phyloP scores from a whole-genome alignment of 2,888 invertebrate species.

The Hemicrepidius hirtus region DNA sequence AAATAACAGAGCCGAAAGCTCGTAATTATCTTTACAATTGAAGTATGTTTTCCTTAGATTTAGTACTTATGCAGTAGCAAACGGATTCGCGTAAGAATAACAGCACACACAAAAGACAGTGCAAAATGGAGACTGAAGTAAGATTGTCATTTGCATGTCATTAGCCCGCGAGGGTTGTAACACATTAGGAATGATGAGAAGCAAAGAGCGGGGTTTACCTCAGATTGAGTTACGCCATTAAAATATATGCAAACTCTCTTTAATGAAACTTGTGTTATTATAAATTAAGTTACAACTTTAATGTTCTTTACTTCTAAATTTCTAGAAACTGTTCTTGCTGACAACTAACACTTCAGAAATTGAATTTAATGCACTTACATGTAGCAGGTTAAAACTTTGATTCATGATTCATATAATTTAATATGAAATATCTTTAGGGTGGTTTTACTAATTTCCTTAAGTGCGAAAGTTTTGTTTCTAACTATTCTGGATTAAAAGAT shows the following conservation, averaged over 20 bases:
- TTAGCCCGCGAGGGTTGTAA: conserved; percentile 48
- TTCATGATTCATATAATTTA: no score
- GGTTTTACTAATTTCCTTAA: no score
- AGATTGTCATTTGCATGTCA: conserved; percentile 56
- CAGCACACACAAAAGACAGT: conserved; percentile 36
- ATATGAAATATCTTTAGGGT: no score
- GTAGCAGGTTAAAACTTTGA: no score
- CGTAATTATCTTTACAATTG: conserved; percentile 38
- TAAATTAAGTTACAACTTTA: conserved; percentile 49
- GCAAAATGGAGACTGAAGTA: conserved; percentile 45
- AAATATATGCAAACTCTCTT: conserved; percentile 56
- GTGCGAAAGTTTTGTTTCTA: no score
- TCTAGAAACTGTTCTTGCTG: neutral
- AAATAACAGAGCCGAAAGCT: conserved; percentile 31
- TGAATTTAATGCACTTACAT: conserved; percentile 7
- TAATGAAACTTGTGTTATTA: conserved; percentile 56
- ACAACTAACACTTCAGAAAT: neutral
- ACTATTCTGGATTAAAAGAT: no score
- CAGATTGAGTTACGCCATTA: conserved; percentile 49
- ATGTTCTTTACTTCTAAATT: conserved; percentile 2
- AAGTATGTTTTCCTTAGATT: conserved; percentile 42
- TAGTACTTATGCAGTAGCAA: conserved; percentile 38
- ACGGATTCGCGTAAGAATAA: conserved; percentile 44
- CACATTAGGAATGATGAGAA: conserved; percentile 42
- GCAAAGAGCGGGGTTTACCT: conserved; percentile 43